Evolutionary conservation across 2,888 invertebrate species (phyloP), one percentile per base, ranked within the genome.

Genomic region (Ophraella communa): DNA sequence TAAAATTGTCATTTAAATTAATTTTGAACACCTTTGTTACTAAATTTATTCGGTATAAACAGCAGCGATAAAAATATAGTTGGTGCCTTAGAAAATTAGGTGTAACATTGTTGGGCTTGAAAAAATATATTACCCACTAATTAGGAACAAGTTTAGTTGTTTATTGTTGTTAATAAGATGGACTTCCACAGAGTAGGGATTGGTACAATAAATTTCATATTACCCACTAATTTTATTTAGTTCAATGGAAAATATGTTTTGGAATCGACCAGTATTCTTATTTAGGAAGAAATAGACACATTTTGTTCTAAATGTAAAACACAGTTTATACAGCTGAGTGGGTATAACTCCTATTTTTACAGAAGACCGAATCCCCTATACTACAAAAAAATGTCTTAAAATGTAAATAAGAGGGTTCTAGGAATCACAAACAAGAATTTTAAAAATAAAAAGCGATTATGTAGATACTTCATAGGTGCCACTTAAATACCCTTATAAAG

Each of bases 381-480:
- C 23, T 51, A 35, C 55, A 24, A 23, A 35, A 62, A 55, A 55
- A 30, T 17, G 39, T n/a, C 17, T 20, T 17, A 55, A 51, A 39
- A 56, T 21, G 52, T 53, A 63, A 63, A 63, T 63, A 63, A 21
- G 45, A 60, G 30, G 21, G 57, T 30, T 27, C 27, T 24, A 45
- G 45, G 21, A 64, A 58, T n/a, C n/a, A 64, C 58, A 64, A 57
- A 54, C 45, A 47, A 58, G 45, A 45, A 39, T 57, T 58, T 64
- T 58, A 54, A 64, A 58, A 64, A 64, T 58, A 58, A 64, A 14
- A 39, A 39, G n/a, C n/a, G 53, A 58, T 58, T 63, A 63, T 63
- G 52, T 44, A 52, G 52, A 63, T 55, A 39, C 44, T 44, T 27
- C 49, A 51, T 51, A 27, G 27, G 49, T 27, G 49, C 24, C 1